phyloP scores from a whole-genome alignment of 2,797 vertebrate genomes.

The Liasis olivaceus region DNA sequence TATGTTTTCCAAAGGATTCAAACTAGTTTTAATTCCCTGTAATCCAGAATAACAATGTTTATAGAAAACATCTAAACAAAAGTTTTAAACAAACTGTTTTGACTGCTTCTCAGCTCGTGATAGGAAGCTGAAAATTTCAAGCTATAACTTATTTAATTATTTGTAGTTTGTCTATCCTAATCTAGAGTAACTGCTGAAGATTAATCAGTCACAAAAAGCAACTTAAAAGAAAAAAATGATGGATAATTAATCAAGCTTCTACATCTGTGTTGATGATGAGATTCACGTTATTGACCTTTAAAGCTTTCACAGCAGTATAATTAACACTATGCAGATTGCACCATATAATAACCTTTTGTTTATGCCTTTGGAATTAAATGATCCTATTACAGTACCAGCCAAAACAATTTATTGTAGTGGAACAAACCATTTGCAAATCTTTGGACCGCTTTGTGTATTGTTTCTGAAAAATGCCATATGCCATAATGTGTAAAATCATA shows the following conservation, averaged over 20 bases:
- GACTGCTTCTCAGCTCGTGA: not conserved
- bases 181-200: not conserved
- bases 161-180: not conserved
- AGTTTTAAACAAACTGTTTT: not conserved
- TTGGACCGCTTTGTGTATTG: not conserved
- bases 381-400: not conserved
- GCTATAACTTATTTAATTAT: not conserved
- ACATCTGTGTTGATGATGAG: not conserved
- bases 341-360: slow-evolving; percentile 9
- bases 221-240: slow-evolving; percentile 2
- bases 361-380: not conserved
- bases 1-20: not conserved
- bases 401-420: not conserved
- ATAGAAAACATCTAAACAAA: not conserved
- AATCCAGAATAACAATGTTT: not conserved
- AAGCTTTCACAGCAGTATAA: not conserved
- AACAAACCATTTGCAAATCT: not conserved
- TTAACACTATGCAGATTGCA: not conserved
- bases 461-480: not conserved
- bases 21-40: not conserved
- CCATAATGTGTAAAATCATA: not conserved
- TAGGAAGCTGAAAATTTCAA: not conserved
- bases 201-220: not conserved
- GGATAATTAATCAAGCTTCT: not conserved
- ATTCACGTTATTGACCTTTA: not conserved